Percentiles rank a stretch among this genome's conserved stretches.
These are phyloP conservation scores for Drosophila paranaensis DNA, from an alignment of 2,888 invertebrate species.

Conservation along the genomic window DNA sequence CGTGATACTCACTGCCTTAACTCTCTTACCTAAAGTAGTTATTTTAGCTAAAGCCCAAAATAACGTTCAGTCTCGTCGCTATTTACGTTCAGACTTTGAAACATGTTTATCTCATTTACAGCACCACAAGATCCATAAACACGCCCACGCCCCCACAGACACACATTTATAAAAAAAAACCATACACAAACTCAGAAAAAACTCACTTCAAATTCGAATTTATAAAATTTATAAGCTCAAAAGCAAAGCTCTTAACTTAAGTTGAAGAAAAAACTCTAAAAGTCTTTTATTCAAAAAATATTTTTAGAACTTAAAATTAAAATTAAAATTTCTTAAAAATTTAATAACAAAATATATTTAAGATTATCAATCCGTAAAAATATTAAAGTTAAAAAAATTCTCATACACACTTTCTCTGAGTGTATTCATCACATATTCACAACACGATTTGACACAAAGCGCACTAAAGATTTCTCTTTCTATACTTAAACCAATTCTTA, in stretches of 20 bases:
- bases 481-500: constrained; percentile 20
- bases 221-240: not conserved
- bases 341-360: not conserved
- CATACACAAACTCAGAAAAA: constrained; percentile 13
- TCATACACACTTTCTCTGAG: constrained; percentile 8
- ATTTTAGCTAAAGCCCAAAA: constrained; percentile 39
- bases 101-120: constrained; percentile 64
- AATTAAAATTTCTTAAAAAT: not conserved
- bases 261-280: not conserved
- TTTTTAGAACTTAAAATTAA: not conserved
- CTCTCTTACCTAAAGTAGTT: constrained; percentile 55
- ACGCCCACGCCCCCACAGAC: constrained; percentile 32
- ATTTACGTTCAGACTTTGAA: constrained; percentile 38
- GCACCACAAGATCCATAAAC: constrained; percentile 67
- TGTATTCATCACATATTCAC: constrained; percentile 22
- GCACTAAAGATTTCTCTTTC: constrained; percentile 30
- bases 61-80: constrained; percentile 36
- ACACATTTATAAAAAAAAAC: constrained; percentile 20
- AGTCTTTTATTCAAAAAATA: too few relatives aligned
- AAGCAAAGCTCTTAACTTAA: not conserved
- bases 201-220: not conserved
- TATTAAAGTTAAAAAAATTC: not conserved
- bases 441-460: constrained; percentile 31
- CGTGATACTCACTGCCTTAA: constrained; percentile 8
- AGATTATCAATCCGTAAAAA: not conserved